Conservation (phyloP, 1,140 invertebrate species). For the Mya arenaria region DNA sequence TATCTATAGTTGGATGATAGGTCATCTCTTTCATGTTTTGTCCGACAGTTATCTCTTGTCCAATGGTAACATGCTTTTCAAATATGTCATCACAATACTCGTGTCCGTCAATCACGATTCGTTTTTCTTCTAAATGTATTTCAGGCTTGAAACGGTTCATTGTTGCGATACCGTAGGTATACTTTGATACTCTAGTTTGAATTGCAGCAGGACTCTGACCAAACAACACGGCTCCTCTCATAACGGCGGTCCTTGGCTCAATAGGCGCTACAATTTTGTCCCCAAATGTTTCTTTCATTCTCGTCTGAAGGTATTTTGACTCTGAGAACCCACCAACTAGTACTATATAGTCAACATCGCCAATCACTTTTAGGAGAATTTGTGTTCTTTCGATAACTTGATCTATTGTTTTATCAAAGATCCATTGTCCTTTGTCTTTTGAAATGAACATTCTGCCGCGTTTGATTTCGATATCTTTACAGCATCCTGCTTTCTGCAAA, state of each 20-base stretch:
- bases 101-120: not conserved
- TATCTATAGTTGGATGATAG: conserved; percentile 14
- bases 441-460: conserved; percentile 2
- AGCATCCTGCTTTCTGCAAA: not conserved
- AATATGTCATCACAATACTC: conserved; percentile 20
- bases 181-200: not conserved
- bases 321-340: conserved; percentile 26
- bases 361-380: not conserved
- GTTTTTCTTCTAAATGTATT: conserved; percentile 10
- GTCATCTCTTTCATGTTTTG: not conserved
- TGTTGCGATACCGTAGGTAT: conserved; percentile 23
- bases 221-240: conserved; percentile 14
- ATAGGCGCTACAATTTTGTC: not conserved
- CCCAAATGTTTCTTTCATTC: conserved; percentile 3
- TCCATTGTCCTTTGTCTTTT: too few species aligned
- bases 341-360: not conserved
- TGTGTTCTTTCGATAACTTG: too few species aligned
- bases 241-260: not conserved
- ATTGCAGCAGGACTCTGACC: conserved; percentile 10
- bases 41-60: not conserved
- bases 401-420: too few species aligned
- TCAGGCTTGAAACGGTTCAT: not conserved
- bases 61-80: conserved; percentile 14
- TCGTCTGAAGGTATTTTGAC: not conserved
- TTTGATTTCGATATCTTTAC: not conserved